Evolutionary conservation across 2,888 invertebrate genomes (phyloP), one percentile per base, ranked within the genome.

Genomic region (Polydrusus tereticollis): DNA sequence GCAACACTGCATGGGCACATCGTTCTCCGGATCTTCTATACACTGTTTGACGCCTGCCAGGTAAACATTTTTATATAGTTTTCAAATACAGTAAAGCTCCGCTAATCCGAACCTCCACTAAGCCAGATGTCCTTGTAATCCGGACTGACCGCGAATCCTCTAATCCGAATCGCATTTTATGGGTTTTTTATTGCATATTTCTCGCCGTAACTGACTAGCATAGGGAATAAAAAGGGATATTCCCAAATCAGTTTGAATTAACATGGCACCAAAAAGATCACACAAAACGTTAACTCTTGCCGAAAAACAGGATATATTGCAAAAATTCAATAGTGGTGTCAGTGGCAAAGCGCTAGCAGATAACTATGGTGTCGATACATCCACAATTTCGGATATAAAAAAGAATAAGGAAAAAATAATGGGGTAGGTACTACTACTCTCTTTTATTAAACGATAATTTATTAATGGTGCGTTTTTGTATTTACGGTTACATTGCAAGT

Each of bases 1-100:
- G n/a, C n/a, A n/a, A n/a, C n/a, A n/a, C n/a, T n/a, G n/a, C n/a
- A n/a, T n/a, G n/a, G n/a, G n/a, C n/a, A n/a, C n/a, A n/a, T n/a
- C n/a, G n/a, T n/a, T n/a, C n/a, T n/a, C n/a, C n/a, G n/a, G n/a
- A n/a, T n/a, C n/a, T n/a, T n/a, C n/a, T n/a, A n/a, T n/a, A n/a
- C n/a, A n/a, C n/a, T n/a, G n/a, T n/a, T n/a, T n/a, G n/a, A n/a
- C n/a, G n/a, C n/a, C n/a, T n/a, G n/a, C n/a, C n/a, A n/a, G n/a
- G n/a, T n/a, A n/a, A n/a, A n/a, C n/a, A n/a, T n/a, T n/a, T n/a
- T n/a, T n/a, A n/a, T n/a, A n/a, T n/a, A n/a, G n/a, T n/a, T n/a
- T n/a, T n/a, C n/a, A n/a, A n/a, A n/a, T 47, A 47, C 47, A 47
- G 47, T 47, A 14, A 21, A 47, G 47, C 47, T 47, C 21, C 47